These are phyloP conservation scores for Corythaeola cristata DNA, from an alignment of 2,113 vertebrate genomes.

Conservation along the genomic window DNA sequence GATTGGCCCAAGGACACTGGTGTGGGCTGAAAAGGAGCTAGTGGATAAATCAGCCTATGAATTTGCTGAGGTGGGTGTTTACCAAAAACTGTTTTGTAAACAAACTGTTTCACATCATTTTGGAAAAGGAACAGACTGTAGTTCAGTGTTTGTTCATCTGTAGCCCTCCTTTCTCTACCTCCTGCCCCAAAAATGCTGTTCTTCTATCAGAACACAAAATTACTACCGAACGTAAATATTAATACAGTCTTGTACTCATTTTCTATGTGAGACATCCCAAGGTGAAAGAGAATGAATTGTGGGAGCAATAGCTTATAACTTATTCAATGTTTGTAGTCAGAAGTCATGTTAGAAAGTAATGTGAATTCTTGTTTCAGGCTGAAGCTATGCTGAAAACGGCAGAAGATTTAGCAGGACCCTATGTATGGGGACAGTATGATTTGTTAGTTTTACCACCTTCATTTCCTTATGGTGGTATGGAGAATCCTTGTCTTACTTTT, in stretches of 20 bases:
- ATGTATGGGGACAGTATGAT: constrained; percentile 96
- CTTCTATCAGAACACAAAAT: background rate
- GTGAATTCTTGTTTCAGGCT: constrained; percentile 77
- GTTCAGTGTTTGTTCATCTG: background rate
- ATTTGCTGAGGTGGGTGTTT: constrained; percentile 88
- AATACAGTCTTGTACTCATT: background rate
- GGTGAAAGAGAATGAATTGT: background rate
- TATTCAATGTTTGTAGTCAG: background rate
- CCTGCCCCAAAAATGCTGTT: background rate
- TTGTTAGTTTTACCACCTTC: constrained; percentile 92
- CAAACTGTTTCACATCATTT: background rate
- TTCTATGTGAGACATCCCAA: background rate
- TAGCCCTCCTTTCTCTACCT: background rate
- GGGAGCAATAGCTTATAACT: background rate
- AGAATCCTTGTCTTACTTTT: constrained; percentile 97
- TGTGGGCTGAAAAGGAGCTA: constrained; percentile 95
- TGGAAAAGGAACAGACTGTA: background rate
- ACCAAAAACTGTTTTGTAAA: background rate
- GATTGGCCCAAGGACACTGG: constrained; percentile 89
- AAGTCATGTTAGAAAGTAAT: background rate
- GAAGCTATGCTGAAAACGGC: constrained; percentile 93
- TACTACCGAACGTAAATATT: background rate
- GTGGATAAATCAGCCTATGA: constrained; percentile 91
- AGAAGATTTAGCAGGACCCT: constrained; percentile 90
- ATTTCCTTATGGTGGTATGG: constrained; percentile 97